Conservation (phyloP, 1,140 invertebrate species). For the Drosophila saltans region DNA sequence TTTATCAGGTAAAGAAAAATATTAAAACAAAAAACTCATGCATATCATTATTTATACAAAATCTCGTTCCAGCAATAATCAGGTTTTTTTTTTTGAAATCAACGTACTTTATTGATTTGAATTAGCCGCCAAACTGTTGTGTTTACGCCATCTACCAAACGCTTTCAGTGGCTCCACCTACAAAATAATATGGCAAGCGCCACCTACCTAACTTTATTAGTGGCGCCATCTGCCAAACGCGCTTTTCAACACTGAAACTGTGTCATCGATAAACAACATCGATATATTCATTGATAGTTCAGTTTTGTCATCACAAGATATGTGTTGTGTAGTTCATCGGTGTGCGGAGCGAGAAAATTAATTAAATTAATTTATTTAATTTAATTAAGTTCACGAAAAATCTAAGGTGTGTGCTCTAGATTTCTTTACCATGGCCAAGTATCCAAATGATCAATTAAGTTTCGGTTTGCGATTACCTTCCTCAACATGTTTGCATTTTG, state of each 20-base stretch:
- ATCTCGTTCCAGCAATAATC: constrained; percentile 36
- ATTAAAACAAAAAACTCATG: constrained; percentile 68
- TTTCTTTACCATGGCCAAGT: not conserved
- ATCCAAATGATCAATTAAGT: not conserved
- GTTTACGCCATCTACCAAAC: not conserved
- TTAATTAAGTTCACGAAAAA: constrained; percentile 2
- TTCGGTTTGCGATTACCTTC: not conserved
- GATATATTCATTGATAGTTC: not conserved
- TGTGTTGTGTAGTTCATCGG: not conserved
- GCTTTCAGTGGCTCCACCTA: not conserved
- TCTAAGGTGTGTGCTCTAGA: not conserved
- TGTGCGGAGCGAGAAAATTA: constrained; percentile 1
- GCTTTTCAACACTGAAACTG: not conserved
- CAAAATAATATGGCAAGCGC: not conserved
- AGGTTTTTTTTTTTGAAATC: not conserved
- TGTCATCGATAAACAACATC: not conserved
- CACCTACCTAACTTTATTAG: not conserved
- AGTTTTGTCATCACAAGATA: too few relatives aligned
- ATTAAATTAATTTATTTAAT: constrained; percentile 2
- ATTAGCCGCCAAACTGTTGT: not conserved
- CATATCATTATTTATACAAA: constrained; percentile 71
- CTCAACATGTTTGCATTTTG: not conserved
- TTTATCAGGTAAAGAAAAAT: constrained; percentile 56
- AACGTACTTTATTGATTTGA: not conserved
- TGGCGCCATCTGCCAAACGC: not conserved